phyloP scores from a whole-genome alignment of 2,888 invertebrate genomes.

The Hemaris fuciformis region DNA sequence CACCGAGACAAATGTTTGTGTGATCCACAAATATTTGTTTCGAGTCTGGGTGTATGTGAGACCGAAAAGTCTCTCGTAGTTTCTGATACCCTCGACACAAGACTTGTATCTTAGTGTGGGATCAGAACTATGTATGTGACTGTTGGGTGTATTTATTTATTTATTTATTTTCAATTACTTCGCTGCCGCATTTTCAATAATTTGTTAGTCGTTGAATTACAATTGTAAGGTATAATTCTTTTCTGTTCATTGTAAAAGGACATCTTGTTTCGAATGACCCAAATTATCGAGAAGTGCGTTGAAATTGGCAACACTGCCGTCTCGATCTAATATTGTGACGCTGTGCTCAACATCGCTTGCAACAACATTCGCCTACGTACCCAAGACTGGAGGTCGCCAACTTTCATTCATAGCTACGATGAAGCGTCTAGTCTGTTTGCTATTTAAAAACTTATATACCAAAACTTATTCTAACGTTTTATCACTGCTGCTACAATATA shows the following conservation, averaged over 20 bases:
- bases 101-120: no score
- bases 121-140: no score
- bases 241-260: not conserved
- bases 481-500: not conserved
- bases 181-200: no score
- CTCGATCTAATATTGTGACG: not conserved
- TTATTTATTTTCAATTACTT: no score
- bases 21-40: no score
- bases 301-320: not conserved
- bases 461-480: not conserved
- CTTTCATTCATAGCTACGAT: constrained; percentile 72
- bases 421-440: constrained; percentile 30
- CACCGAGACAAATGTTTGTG: no score
- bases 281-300: not conserved
- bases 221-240: not conserved
- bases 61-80: no score
- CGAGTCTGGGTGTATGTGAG: no score
- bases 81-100: no score
- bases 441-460: constrained; percentile 26
- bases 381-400: constrained; percentile 69
- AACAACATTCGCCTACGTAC: constrained; percentile 72
- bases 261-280: not conserved
- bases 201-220: no score
- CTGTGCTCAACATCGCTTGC: constrained; percentile 41
- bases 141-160: no score